phyloP scores from a whole-genome alignment of 2,113 vertebrate species.

The Syngnathus floridae region DNA sequence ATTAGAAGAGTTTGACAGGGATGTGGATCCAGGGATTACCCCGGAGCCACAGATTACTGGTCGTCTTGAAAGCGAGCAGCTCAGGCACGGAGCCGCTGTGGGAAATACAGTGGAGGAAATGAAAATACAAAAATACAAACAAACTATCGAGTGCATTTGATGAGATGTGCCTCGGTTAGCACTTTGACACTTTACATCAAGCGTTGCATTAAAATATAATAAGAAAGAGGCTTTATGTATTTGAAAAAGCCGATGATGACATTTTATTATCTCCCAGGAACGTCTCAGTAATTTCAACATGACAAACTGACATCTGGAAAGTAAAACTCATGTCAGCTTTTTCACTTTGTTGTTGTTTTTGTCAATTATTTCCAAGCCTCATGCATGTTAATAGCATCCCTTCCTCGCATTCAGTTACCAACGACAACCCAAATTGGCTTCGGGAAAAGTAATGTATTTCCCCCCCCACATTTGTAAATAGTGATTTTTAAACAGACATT shows the following conservation, averaged over 20 bases:
- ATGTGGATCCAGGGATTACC: slow-evolving; percentile 55
- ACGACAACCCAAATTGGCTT: slow-evolving; percentile 24
- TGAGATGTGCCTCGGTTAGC: slow-evolving; percentile 18
- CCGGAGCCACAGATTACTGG: slow-evolving; percentile 51
- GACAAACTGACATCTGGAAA: slow-evolving; percentile 50
- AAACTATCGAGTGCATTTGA: slow-evolving; percentile 8
- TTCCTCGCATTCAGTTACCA: slow-evolving; percentile 25
- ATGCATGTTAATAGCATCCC: slow-evolving; percentile 36
- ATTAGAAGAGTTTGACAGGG: slow-evolving; percentile 50
- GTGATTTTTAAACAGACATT: neutral
- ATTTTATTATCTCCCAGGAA: slow-evolving; percentile 29
- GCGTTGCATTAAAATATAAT: slow-evolving; percentile 41
- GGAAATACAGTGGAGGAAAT: neutral
- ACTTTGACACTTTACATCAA: slow-evolving; percentile 25
- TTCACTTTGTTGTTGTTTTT: slow-evolving; percentile 42
- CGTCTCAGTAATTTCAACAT: slow-evolving; percentile 51
- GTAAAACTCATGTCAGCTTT: slow-evolving; percentile 44
- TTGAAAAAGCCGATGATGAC: slow-evolving; percentile 39
- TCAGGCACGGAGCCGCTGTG: slow-evolving; percentile 6
- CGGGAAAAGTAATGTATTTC: slow-evolving; percentile 6
- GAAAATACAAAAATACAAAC: neutral
- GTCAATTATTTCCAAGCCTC: slow-evolving; percentile 37
- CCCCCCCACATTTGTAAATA: slow-evolving; percentile 2
- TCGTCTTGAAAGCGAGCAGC: slow-evolving; percentile 30
- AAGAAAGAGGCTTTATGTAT: slow-evolving; percentile 34